Evolutionary conservation across 2,113 vertebrate species (phyloP).

Genomic region (Vimba vimba): DNA sequence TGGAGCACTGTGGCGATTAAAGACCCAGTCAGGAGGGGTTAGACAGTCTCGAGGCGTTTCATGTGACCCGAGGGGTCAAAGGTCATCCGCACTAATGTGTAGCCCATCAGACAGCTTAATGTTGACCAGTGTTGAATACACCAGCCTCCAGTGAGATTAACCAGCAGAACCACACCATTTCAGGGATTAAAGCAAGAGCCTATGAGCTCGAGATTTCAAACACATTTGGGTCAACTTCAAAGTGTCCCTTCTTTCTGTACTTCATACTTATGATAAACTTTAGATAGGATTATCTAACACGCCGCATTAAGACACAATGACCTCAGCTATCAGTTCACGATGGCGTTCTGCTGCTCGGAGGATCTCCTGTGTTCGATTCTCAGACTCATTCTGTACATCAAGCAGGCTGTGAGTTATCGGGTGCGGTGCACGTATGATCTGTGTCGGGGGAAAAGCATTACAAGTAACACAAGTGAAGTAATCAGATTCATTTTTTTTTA

Average conservation of each 20-base stretch:
- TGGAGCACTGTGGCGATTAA: not conserved
- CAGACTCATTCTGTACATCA: not conserved
- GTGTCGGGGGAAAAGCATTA: too few species aligned
- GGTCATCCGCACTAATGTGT: not conserved
- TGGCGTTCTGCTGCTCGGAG: not conserved
- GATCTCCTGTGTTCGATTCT: too few species aligned
- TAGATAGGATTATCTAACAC: not conserved
- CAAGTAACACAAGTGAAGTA: too few species aligned
- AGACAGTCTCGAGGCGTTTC: not conserved
- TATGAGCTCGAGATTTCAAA: constrained; percentile 14
- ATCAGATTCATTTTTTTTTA: too few species aligned
- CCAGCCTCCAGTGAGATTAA: constrained; percentile 23
- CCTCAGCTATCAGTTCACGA: not conserved
- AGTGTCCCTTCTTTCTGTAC: constrained; percentile 12
- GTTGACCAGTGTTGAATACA: constrained; percentile 10
- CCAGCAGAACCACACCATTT: constrained; percentile 4
- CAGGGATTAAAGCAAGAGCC: constrained; percentile 18
- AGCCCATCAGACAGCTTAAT: constrained; percentile 22
- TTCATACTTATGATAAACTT: constrained; percentile 1
- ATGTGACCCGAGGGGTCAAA: not conserved
- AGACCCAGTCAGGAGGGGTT: not conserved
- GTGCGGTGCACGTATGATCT: not conserved
- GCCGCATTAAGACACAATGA: not conserved
- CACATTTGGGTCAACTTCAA: constrained; percentile 29
- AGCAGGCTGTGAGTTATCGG: not conserved